Evolutionary conservation across 2,888 invertebrate species (phyloP).

Genomic region (Cremastobaeus sp.): DNA sequence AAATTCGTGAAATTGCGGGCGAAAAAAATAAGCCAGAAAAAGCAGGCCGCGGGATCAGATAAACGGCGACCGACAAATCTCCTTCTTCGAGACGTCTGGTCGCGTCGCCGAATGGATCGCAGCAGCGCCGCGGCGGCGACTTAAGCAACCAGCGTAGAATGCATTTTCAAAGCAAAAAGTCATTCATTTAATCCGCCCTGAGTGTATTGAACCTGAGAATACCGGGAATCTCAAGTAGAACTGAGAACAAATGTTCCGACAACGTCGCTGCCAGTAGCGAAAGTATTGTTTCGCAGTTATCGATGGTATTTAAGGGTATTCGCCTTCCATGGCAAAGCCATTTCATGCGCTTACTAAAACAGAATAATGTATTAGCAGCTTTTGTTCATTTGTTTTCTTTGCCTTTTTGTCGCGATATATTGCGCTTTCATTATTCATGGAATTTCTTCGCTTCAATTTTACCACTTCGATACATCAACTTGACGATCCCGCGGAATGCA

Average conservation of each 20-base stretch:
- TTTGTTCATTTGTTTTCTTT: constrained; percentile 3
- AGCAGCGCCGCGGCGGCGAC: too few species aligned
- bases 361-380: constrained; percentile 2
- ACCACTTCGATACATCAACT: too few species aligned
- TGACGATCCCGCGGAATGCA: too few species aligned
- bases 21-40: constrained; percentile 20
- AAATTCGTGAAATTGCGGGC: constrained; percentile 33
- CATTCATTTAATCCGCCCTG: constrained; percentile 39
- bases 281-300: constrained; percentile 29
- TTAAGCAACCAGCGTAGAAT: constrained; percentile 34
- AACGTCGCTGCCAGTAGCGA: constrained; percentile 19
- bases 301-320: constrained; percentile 7
- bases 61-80: neutral
- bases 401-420: too few species aligned
- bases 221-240: constrained; percentile 25
- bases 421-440: too few species aligned
- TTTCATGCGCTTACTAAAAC: constrained; percentile 15
- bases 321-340: neutral
- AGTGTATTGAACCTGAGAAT: constrained; percentile 13
- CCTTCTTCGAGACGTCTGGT: constrained; percentile 27
- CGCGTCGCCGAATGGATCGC: constrained; percentile 8
- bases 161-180: constrained; percentile 30
- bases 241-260: constrained; percentile 21
- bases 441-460: too few species aligned
- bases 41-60: constrained; percentile 2